Percentiles rank a stretch among this genome's conserved stretches.
Evolutionary conservation across 2,888 invertebrate genomes (phyloP).

Genomic region (Scaptodrosophila latifasciaeformis): DNA sequence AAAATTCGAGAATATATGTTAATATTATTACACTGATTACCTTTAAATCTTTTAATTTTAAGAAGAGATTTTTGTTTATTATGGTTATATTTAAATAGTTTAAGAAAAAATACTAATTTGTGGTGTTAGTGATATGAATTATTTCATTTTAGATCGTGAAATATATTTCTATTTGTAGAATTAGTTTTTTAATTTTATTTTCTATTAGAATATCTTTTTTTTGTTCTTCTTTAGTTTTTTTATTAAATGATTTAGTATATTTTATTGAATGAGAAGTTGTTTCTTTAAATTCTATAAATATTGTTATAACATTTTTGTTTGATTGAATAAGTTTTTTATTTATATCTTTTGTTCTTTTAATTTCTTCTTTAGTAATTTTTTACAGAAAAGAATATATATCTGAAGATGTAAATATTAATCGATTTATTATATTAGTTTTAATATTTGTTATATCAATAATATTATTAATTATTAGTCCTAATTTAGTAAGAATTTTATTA

Average conservation of each 20-base stretch:
- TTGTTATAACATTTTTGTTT: conserved; percentile 78
- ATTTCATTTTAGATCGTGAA: conserved; percentile 77
- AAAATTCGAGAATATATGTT: conserved; percentile 78
- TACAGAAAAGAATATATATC: conserved; percentile 81
- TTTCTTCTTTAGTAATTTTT: conserved; percentile 81
- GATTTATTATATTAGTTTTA: conserved; percentile 81
- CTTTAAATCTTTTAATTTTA: conserved; percentile 80
- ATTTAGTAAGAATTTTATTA: conserved; percentile 82
- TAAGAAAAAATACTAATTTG: conserved; percentile 82
- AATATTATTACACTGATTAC: conserved; percentile 80
- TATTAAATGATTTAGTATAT: conserved; percentile 75
- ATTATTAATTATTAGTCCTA: conserved; percentile 81
- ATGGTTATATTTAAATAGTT: conserved; percentile 80
- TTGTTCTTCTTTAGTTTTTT: conserved; percentile 75
- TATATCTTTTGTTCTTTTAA: conserved; percentile 80
- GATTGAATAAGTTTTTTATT: conserved; percentile 81
- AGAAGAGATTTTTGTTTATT: conserved; percentile 77
- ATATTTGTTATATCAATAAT: conserved; percentile 82
- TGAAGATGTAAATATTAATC: conserved; percentile 78
- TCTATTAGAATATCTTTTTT: conserved; percentile 74
- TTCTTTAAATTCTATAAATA: conserved; percentile 75
- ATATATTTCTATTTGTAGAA: conserved; percentile 77
- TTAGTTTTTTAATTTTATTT: conserved; percentile 77
- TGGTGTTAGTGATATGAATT: conserved; percentile 78
- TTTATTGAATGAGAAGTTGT: conserved; percentile 79